A percentile compares a stretch with the other conserved stretches of the same genome.
Evolutionary conservation across 2,888 invertebrate species (phyloP).

Genomic region (Idaea straminata): DNA sequence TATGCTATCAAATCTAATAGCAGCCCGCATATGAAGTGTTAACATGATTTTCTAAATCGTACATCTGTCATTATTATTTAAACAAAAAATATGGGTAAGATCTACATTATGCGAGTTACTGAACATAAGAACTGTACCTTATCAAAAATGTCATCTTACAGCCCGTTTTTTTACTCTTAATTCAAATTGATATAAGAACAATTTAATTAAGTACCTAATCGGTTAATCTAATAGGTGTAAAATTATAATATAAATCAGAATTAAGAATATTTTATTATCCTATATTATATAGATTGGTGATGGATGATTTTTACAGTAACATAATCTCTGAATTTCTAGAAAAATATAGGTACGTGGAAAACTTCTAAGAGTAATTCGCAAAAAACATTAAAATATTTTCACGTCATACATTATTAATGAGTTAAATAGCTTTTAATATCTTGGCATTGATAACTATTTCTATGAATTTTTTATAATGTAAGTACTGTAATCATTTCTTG

Average conservation of each 20-base stretch:
- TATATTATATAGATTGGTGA: too few relatives aligned
- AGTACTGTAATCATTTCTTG: background rate
- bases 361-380: background rate
- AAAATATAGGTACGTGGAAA: background rate
- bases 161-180: too few relatives aligned
- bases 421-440: constrained; percentile 1
- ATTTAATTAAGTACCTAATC: too few relatives aligned
- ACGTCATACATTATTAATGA: background rate
- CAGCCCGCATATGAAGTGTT: background rate
- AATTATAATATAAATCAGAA: too few relatives aligned
- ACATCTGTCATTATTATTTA: background rate
- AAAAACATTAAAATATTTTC: background rate
- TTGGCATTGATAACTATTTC: background rate
- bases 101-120: background rate
- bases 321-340: background rate
- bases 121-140: too few relatives aligned
- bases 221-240: too few relatives aligned
- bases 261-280: too few relatives aligned
- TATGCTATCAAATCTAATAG: background rate
- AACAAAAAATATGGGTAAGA: background rate
- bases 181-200: too few relatives aligned
- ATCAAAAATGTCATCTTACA: too few relatives aligned
- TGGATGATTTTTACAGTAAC: too few relatives aligned
- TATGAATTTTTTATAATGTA: background rate
- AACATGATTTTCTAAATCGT: background rate